Evolutionary conservation across 2,888 invertebrate genomes (phyloP).

Genomic region (Acleris literana): DNA sequence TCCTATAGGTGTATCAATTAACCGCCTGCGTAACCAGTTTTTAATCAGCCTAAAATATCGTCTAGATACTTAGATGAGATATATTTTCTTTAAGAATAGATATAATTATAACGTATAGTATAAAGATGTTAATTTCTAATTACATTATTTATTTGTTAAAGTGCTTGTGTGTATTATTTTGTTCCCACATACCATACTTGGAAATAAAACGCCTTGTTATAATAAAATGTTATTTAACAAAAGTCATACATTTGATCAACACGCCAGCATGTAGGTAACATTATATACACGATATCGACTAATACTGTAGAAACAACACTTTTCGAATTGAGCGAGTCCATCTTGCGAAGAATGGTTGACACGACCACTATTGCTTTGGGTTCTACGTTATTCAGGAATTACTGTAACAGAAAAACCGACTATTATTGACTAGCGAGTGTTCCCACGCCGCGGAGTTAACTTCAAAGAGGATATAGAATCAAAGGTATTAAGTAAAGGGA

Average conservation of each 20-base stretch:
- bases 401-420: conserved; percentile 23
- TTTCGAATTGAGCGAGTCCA: conserved; percentile 1
- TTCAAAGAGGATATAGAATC: too few species aligned
- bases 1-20: conserved; percentile 63
- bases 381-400: conserved; percentile 18
- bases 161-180: conserved; percentile 60
- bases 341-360: not conserved
- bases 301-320: conserved; percentile 27
- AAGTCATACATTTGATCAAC: conserved; percentile 12
- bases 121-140: conserved; percentile 77
- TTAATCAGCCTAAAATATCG: conserved; percentile 69
- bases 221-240: conserved; percentile 19
- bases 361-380: conserved; percentile 3
- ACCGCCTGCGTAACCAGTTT: conserved; percentile 71
- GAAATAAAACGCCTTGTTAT: conserved; percentile 10
- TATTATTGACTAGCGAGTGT: not conserved
- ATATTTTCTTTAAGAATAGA: conserved; percentile 77
- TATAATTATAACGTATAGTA: conserved; percentile 57
- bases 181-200: not conserved
- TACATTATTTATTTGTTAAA: conserved; percentile 80
- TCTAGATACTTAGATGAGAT: conserved; percentile 58
- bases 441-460: too few species aligned
- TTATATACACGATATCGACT: conserved; percentile 20
- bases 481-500: too few species aligned
- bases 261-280: conserved; percentile 6